Base-by-base conservation (phyloP, 2,888 invertebrate species). In the Cabera pusaria region DNA sequence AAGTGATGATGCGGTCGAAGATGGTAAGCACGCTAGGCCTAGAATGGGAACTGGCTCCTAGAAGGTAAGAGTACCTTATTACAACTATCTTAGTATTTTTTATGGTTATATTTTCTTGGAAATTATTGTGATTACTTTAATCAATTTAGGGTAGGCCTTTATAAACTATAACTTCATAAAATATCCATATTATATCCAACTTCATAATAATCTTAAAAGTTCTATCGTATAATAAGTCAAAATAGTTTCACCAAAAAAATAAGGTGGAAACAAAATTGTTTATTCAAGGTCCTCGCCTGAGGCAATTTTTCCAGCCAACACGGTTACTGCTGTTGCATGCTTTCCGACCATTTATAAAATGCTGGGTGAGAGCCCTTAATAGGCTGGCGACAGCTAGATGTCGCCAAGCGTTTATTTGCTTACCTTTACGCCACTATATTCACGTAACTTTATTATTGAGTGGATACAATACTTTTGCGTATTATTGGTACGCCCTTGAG, bases 371-470 rank as follows among this genome's bases (percentile, higher is more conserved):
- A 76, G 78, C 79, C 83, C 80, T 81, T 88, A 85, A 87, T 85
- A 87, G 86, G 67, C 82, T 66, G 87, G 59, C 75, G 88, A 89
- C 89, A 86, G 82, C 71, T 76, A 82, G 86, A 85, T 87, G 89
- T 88, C 88, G 79, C 77, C 72, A 58, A 57, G 48, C 72, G 72
- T 79, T 83, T 86, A 82, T 83, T 80, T 74, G 73, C 70, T 68
- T 68, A 72, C 68, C 53, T 71, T 71, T 59, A 59, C 58, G 59
- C 56, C 61, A 59, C 64, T 72, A 72, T 74, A 72, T 76, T 70
- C 52, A 71, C 61, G 64, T 64, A 49, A 72, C 59, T 73, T 77
- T 72, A 72, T 66, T 69, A 58, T 64, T 44, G 44, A 54, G 44
- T 27, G 26, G 28, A 48, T 44, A 53, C 58, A 52, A 65, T 64